These are phyloP conservation scores for Habrosyne pyritoides DNA, from an alignment of 2,888 invertebrate species.

Conservation along the genomic window DNA sequence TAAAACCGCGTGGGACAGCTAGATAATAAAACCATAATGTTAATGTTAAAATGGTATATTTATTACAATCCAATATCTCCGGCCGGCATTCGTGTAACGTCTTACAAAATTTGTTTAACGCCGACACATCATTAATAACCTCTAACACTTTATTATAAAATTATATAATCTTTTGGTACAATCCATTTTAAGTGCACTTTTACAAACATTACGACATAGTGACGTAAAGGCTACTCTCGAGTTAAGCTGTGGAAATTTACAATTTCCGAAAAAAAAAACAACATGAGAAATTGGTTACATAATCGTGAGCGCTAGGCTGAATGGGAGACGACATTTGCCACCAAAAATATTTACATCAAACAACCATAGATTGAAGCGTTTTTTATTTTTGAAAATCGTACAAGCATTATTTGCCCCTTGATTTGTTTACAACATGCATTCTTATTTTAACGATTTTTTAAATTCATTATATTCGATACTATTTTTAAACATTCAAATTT, in stretches of 20 bases:
- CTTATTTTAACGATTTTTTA: slow-evolving; percentile 7
- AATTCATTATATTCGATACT: slow-evolving; percentile 8
- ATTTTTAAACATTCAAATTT: background rate
- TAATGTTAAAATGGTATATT: slow-evolving; percentile 83
- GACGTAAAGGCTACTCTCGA: slow-evolving; percentile 65
- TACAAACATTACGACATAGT: slow-evolving; percentile 67
- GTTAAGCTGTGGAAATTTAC: slow-evolving; percentile 66
- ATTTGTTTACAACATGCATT: slow-evolving; percentile 12
- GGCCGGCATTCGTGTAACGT: slow-evolving; percentile 65
- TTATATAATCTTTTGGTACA: slow-evolving; percentile 83
- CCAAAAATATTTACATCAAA: slow-evolving; percentile 6
- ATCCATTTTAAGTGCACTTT: slow-evolving; percentile 82
- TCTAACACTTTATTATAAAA: slow-evolving; percentile 81
- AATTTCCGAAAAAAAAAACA: slow-evolving; percentile 61
- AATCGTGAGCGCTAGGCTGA: slow-evolving; percentile 2
- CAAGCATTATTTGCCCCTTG: background rate
- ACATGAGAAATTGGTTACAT: slow-evolving; percentile 1
- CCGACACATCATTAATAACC: slow-evolving; percentile 65
- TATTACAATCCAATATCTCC: slow-evolving; percentile 81
- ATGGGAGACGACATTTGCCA: background rate
- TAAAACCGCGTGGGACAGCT: no score
- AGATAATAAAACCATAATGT: slow-evolving; percentile 51
- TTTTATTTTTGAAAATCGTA: background rate
- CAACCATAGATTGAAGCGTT: background rate
- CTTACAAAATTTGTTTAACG: slow-evolving; percentile 77